Conservation (phyloP, 1,140 invertebrate species). For the Dinothrombium tinctorium region DNA sequence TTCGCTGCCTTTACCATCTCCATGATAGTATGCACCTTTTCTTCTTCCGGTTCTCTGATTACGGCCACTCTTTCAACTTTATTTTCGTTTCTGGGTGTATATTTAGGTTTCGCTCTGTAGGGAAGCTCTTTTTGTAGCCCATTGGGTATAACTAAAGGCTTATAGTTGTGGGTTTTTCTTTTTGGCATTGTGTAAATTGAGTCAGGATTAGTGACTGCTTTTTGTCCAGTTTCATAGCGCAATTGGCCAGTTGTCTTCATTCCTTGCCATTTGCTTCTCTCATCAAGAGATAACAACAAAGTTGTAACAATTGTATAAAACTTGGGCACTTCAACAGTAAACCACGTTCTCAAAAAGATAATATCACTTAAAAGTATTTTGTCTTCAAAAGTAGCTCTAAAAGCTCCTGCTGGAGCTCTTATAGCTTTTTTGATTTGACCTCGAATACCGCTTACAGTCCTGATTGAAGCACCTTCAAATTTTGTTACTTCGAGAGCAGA, state of each 20-base stretch:
- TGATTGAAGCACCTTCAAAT: constrained; percentile 85
- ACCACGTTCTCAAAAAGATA: constrained; percentile 89
- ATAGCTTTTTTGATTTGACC: constrained; percentile 91
- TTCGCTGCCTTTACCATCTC: constrained; percentile 25
- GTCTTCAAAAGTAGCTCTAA: constrained; percentile 91
- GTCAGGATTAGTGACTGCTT: constrained; percentile 43
- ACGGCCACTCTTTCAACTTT: constrained; percentile 48
- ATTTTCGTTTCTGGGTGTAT: constrained; percentile 22
- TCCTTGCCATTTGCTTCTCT: constrained; percentile 61
- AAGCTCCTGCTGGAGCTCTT: constrained; percentile 54
- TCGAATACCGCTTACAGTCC: constrained; percentile 86
- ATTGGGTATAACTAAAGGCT: constrained; percentile 57
- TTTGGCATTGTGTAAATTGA: constrained; percentile 45
- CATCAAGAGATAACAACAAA: constrained; percentile 43
- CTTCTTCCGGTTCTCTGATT: constrained; percentile 59
- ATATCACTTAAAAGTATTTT: constrained; percentile 78
- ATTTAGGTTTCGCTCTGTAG: constrained; percentile 73
- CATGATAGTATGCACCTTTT: constrained; percentile 23
- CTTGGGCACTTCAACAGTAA: constrained; percentile 63
- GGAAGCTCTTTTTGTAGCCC: constrained; percentile 67
- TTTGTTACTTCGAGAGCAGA: constrained; percentile 77
- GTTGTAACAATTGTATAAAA: constrained; percentile 80
- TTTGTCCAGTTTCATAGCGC: constrained; percentile 51
- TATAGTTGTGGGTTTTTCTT: constrained; percentile 27
- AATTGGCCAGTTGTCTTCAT: constrained; percentile 81